Evolutionary conservation across 2,113 vertebrate genomes (phyloP).

Genomic region (Nothocercus nigrocapillus): DNA sequence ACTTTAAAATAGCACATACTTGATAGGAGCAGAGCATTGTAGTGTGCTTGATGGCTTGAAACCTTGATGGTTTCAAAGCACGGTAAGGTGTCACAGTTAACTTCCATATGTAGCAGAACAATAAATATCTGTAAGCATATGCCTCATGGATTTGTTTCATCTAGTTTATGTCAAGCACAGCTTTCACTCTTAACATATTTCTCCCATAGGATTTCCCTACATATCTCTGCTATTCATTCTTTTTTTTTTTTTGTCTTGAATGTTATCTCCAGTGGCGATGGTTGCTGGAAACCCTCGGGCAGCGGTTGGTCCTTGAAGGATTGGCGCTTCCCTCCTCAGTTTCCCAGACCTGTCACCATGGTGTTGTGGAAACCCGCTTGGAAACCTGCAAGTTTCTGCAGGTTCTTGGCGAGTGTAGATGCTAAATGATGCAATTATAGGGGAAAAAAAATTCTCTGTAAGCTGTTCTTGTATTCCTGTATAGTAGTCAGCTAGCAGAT

Average conservation of each 20-base stretch:
- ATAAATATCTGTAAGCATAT: background rate
- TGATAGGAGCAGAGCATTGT: background rate
- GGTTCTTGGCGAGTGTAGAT: background rate
- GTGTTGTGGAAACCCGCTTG: too few relatives aligned
- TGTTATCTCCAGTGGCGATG: background rate
- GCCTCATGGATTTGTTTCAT: background rate
- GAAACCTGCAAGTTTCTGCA: background rate
- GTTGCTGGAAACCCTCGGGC: background rate
- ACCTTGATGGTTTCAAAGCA: background rate
- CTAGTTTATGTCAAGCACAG: background rate
- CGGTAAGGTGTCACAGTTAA: background rate
- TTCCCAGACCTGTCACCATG: background rate
- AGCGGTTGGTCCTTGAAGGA: background rate
- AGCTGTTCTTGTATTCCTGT: background rate
- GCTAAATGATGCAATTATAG: background rate
- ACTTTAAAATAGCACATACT: background rate
- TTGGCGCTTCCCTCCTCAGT: rapidly evolving
- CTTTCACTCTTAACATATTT: background rate
- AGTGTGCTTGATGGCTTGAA: too few relatives aligned
- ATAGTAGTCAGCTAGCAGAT: background rate
- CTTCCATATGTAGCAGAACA: background rate
- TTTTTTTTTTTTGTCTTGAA: background rate
- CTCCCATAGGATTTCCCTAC: background rate
- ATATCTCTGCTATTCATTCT: background rate
- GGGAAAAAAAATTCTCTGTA: background rate